Base-by-base conservation (phyloP, 2,797 vertebrate species). In the Amblyopsis hoosieri region DNA sequence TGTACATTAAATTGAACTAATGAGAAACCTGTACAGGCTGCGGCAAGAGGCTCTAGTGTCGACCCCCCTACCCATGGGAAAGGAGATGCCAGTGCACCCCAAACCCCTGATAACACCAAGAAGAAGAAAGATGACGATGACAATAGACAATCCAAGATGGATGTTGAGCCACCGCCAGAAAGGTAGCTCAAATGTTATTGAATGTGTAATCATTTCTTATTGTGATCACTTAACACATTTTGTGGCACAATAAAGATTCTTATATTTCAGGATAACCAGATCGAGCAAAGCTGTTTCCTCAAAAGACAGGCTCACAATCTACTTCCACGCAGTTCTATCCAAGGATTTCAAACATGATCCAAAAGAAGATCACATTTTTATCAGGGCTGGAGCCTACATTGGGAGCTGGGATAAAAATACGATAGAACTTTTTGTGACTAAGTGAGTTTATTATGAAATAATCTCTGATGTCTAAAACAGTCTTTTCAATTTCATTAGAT, bases 321-420 rank as follows among this genome's bases (percentile, higher is more conserved):
- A 93, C 76, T 99, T 98, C 81, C 96, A 98, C 1, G 97, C 95
- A 0, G 70, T 99, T 67, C 67, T 99, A 0, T 97, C 97, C 0
- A 94, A 91, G 1, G 62, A 98, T 65, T 97, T 98, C 56, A 87
- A 76, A 1, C 78, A 95, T n/a, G 31, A 93, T 66, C 72, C 67
- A 0, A 0, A 29, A 0, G 12, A 47, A 1, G 90, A 97, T 50
- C 67, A 0, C 0, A 72, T 98, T 0, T 91, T 90, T 7, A 62
- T 98, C 67, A 75, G 42, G 17, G 95, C 85, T 0, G 89, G 71
- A 5, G 0, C 0, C 0, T 0, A 0, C n/a, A 66, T 90, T 50
- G 79, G 84, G 0, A 13, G 1, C 0, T 94, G 93, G 93, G 0
- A 75, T 0, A 12, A 64, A 0, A 0, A 86, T 10, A 0, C 79